Conservation (phyloP, 2,888 invertebrate species). For the Macropis europaea region DNA sequence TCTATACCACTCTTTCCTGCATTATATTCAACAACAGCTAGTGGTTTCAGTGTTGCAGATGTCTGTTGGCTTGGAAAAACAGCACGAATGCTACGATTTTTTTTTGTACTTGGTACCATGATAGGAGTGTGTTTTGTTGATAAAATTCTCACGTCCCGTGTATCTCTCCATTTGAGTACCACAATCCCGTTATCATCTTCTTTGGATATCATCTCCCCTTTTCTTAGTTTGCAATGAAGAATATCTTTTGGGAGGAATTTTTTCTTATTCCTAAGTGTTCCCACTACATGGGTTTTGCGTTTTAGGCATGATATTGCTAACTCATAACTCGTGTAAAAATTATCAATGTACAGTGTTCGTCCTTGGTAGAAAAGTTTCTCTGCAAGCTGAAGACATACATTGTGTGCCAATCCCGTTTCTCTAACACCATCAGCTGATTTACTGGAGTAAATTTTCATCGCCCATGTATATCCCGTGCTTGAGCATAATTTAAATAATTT, state of each 20-base stretch:
- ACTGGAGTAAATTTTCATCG: slow-evolving; percentile 52
- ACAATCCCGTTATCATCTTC: not conserved
- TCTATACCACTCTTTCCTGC: not conserved
- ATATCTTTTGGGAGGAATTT: not conserved
- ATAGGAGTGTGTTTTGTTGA: no score
- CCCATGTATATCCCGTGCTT: slow-evolving; percentile 50
- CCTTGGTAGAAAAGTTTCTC: slow-evolving; percentile 31
- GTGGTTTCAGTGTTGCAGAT: no score
- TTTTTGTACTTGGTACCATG: not conserved
- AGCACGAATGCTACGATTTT: no score
- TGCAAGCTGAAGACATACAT: slow-evolving; percentile 25
- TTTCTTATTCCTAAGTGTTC: slow-evolving; percentile 38
- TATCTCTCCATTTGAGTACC: not conserved
- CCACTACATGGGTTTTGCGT: slow-evolving; percentile 56
- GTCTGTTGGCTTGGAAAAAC: no score
- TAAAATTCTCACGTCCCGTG: not conserved
- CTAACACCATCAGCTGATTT: slow-evolving; percentile 24
- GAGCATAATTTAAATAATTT: slow-evolving; percentile 59
- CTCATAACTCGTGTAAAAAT: slow-evolving; percentile 53
- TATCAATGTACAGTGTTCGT: slow-evolving; percentile 26
- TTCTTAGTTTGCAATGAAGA: not conserved
- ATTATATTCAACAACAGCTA: no score
- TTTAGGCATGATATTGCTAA: slow-evolving; percentile 19
- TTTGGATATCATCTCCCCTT: not conserved
- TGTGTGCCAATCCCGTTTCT: slow-evolving; percentile 29